Evolutionary conservation across 2,888 invertebrate species (phyloP).

Genomic region (Hermodice carunculata): DNA sequence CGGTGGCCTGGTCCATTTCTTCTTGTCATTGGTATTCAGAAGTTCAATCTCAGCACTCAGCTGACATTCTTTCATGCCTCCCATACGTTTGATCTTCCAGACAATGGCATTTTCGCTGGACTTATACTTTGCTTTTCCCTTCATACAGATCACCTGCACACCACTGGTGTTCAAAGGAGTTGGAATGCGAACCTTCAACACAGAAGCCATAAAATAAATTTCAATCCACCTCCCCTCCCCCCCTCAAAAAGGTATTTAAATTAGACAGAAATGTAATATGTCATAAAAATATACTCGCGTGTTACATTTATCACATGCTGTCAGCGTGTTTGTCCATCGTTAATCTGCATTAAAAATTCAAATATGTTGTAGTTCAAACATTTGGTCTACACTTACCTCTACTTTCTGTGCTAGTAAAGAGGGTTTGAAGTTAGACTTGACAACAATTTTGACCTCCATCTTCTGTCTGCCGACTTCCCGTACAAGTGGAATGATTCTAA

Average conservation of each 20-base stretch:
- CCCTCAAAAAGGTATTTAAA: too few relatives aligned
- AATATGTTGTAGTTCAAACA: too few relatives aligned
- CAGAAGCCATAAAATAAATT: background rate
- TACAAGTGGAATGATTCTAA: constrained; percentile 98
- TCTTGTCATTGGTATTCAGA: constrained; percentile 94
- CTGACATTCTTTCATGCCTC: constrained; percentile 98
- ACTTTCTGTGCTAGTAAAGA: constrained; percentile 98
- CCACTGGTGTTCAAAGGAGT: constrained; percentile 99
- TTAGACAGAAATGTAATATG: too few relatives aligned
- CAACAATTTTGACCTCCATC: constrained; percentile 99
- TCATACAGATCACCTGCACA: constrained; percentile 98
- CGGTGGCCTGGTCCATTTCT: constrained; percentile 99
- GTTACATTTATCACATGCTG: too few relatives aligned
- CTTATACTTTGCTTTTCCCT: constrained; percentile 99
- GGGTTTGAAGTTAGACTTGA: constrained; percentile 99
- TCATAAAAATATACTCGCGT: too few relatives aligned
- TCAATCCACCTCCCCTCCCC: background rate
- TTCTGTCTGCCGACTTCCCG: constrained; percentile 98
- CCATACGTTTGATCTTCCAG: constrained; percentile 82
- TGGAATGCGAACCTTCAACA: constrained; percentile 83
- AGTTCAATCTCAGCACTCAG: constrained; percentile 99
- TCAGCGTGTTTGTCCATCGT: too few relatives aligned
- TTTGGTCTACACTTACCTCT: constrained; percentile 88
- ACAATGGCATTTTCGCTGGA: constrained; percentile 99
- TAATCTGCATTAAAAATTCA: too few relatives aligned